A percentile compares a stretch with the other conserved stretches of the same genome.
These are phyloP conservation scores for Synanthedon andrenaeformis DNA, from an alignment of 2,888 invertebrate species.

Conservation along the genomic window DNA sequence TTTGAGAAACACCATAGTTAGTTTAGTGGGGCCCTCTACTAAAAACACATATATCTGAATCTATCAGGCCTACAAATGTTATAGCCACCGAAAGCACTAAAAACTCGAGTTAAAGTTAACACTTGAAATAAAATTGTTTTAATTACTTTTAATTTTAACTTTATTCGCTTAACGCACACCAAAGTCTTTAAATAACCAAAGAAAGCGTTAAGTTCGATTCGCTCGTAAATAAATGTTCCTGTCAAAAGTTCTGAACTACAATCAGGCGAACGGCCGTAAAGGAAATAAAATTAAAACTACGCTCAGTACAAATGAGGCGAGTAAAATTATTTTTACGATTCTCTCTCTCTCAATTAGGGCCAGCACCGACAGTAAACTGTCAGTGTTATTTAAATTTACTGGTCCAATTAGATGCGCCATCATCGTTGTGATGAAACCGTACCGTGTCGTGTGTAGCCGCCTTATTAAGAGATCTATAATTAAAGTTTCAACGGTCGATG, in stretches of 20 bases:
- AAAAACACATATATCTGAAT: too few relatives aligned
- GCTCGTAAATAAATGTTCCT: background rate
- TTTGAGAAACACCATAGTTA: too few relatives aligned
- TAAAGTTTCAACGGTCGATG: constrained; percentile 52
- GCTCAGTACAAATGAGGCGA: constrained; percentile 61
- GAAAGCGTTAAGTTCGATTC: background rate
- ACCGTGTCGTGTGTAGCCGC: constrained; percentile 54
- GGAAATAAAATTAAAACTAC: constrained; percentile 60
- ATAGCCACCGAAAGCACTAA: too few relatives aligned
- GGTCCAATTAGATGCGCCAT: constrained; percentile 66
- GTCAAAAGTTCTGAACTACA: constrained; percentile 18
- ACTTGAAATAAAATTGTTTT: too few relatives aligned
- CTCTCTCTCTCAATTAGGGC: constrained; percentile 62
- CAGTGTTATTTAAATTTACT: constrained; percentile 69
- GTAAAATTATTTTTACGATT: constrained; percentile 69
- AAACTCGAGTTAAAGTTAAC: too few relatives aligned
- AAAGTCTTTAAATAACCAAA: background rate
- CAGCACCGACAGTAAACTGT: constrained; percentile 59
- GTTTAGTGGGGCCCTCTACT: too few relatives aligned
- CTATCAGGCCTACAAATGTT: too few relatives aligned
- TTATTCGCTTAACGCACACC: too few relatives aligned
- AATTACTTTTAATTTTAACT: too few relatives aligned
- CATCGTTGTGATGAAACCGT: constrained; percentile 59
- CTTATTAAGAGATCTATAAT: constrained; percentile 67
- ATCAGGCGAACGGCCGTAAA: constrained; percentile 48